Evolutionary conservation across 1,140 invertebrate genomes (phyloP).

Genomic region (Ephestia elutella): DNA sequence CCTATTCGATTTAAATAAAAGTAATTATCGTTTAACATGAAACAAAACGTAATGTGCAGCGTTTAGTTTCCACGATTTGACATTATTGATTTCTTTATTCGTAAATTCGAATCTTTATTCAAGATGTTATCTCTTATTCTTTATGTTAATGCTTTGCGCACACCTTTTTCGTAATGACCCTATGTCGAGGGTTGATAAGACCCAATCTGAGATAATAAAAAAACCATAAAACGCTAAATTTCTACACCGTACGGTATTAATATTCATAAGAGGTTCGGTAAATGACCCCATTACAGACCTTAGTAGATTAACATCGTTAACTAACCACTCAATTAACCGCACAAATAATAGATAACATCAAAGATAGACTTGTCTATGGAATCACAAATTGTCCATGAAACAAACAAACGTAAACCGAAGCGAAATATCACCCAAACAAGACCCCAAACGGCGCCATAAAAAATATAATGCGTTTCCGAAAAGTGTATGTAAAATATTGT

Average conservation of each 20-base stretch:
- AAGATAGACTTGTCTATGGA: slow-evolving; percentile 29
- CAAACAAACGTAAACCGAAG: slow-evolving; percentile 57
- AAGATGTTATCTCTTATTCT: background rate
- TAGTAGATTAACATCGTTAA: slow-evolving; percentile 55
- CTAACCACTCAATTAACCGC: slow-evolving; percentile 55
- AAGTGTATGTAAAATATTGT: slow-evolving; percentile 61
- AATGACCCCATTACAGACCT: slow-evolving; percentile 58
- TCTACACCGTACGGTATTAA: slow-evolving; percentile 40
- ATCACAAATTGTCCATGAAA: slow-evolving; percentile 68
- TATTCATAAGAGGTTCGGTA: slow-evolving; percentile 58
- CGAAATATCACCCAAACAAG: slow-evolving; percentile 56
- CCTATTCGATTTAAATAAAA: background rate
- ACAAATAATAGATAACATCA: slow-evolving; percentile 45
- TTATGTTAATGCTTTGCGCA: slow-evolving; percentile 6
- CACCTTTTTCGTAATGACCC: slow-evolving; percentile 1
- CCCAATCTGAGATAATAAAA: slow-evolving; percentile 38
- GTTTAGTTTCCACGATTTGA: background rate
- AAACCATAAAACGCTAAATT: slow-evolving; percentile 41
- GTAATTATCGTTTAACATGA: background rate
- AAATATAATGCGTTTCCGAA: slow-evolving; percentile 57
- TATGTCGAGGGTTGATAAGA: slow-evolving; percentile 10
- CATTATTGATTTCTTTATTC: too few relatives aligned
- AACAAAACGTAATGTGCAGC: background rate
- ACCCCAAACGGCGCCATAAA: slow-evolving; percentile 30
- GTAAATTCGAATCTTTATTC: background rate